Conservation (phyloP, 2,113 vertebrate genomes). For the Lates calcarifer region DNA sequence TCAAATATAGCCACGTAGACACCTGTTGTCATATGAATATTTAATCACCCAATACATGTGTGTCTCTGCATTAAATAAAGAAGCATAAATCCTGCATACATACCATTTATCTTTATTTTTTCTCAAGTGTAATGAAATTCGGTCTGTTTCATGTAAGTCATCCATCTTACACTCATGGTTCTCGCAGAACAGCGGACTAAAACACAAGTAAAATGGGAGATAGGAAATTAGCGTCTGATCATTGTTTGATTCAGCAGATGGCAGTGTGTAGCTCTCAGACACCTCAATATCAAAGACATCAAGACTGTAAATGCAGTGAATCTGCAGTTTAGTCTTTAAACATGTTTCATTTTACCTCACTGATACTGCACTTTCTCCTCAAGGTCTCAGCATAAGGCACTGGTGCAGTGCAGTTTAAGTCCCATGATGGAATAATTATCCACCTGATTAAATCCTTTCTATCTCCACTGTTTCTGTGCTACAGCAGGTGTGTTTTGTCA, state of each 20-base stretch:
- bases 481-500: not conserved
- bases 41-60: not conserved
- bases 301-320: not conserved
- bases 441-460: not conserved
- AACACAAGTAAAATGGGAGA: slow-evolving; percentile 33
- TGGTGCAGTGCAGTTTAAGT: not conserved
- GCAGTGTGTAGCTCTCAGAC: slow-evolving; percentile 56
- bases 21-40: slow-evolving; percentile 7
- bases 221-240: not conserved
- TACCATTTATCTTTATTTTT: not conserved
- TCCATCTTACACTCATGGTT: slow-evolving; percentile 35
- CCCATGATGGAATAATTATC: not conserved
- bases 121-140: not conserved
- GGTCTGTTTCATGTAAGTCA: not conserved
- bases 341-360: not conserved
- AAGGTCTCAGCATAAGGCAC: not conserved
- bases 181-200: not conserved
- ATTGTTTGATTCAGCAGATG: slow-evolving; percentile 61
- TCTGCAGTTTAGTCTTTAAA: slow-evolving; percentile 6
- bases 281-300: not conserved
- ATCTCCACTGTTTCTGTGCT: not conserved
- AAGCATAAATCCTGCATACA: not conserved
- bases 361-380: not conserved
- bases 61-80: not conserved
- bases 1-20: not conserved